A percentile compares a stretch with the other conserved stretches of the same genome.
phyloP scores from a whole-genome alignment of 2,888 invertebrate species.

The Chrysolina haemoptera region DNA sequence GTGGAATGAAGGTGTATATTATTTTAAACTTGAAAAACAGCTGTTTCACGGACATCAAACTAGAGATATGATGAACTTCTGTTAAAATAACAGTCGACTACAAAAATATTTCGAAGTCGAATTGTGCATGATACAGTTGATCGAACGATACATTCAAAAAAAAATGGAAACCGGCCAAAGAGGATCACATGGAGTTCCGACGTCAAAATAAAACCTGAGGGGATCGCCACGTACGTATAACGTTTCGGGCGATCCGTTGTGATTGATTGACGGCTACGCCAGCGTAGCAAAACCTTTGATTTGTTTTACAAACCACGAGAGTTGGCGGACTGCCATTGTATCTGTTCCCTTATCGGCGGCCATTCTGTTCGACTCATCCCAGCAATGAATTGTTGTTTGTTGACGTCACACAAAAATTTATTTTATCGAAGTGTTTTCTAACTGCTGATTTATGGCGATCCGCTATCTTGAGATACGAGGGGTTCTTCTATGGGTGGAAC shows the following conservation, averaged over 20 bases:
- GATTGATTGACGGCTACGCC: conserved; percentile 43
- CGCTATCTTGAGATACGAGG: conserved; percentile 17
- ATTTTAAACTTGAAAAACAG: too few species aligned
- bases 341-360: conserved; percentile 37
- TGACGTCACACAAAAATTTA: conserved; percentile 41
- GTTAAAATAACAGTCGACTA: neutral
- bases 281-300: conserved; percentile 45
- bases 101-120: neutral
- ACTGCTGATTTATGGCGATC: conserved; percentile 32
- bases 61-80: too few species aligned
- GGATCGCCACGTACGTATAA: conserved; percentile 26
- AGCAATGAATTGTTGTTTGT: conserved; percentile 42
- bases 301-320: conserved; percentile 39
- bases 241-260: conserved; percentile 39
- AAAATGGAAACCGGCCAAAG: neutral
- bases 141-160: neutral
- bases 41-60: too few species aligned
- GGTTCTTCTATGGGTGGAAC: neutral
- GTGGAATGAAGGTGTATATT: too few species aligned
- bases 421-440: conserved; percentile 38
- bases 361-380: conserved; percentile 22
- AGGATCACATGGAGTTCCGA: conserved; percentile 1
- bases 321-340: conserved; percentile 42
- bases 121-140: neutral
- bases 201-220: conserved; percentile 20